phyloP scores from a whole-genome alignment of 2,888 invertebrate genomes.

The Aleiodes testaceus region DNA sequence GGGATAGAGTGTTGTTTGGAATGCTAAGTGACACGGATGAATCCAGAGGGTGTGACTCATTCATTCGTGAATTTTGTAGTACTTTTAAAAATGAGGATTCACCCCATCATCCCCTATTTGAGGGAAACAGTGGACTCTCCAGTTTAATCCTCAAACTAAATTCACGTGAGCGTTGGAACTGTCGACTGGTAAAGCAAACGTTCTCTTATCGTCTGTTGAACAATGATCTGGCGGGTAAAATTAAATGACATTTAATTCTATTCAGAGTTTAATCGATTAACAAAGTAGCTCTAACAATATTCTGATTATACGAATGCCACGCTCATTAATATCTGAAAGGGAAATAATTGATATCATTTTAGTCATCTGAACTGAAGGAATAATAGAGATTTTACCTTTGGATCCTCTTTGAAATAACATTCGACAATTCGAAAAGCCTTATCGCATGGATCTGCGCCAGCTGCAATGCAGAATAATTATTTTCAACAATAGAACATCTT shows the following conservation, averaged over 20 bases:
- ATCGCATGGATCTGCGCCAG: constrained; percentile 60
- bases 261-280: too few relatives aligned
- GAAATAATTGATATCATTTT: neutral
- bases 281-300: neutral
- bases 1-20: neutral
- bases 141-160: neutral
- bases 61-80: too few relatives aligned
- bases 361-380: neutral
- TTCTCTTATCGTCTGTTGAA: neutral
- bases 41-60: too few relatives aligned
- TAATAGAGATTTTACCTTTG: constrained; percentile 55
- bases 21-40: neutral
- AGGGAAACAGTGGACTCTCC: neutral
- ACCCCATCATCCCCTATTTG: too few relatives aligned
- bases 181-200: neutral
- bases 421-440: constrained; percentile 62
- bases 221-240: neutral
- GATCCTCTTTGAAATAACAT: constrained; percentile 61
- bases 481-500: too few relatives aligned
- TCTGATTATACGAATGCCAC: constrained; percentile 54
- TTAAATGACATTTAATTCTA: neutral
- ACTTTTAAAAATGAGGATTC: too few relatives aligned
- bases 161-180: neutral
- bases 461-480: constrained; percentile 49
- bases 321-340: constrained; percentile 55